Evolutionary conservation across 2,888 invertebrate species (phyloP), one percentile per base, ranked within the genome.

Genomic region (Xestia c-nigrum): DNA sequence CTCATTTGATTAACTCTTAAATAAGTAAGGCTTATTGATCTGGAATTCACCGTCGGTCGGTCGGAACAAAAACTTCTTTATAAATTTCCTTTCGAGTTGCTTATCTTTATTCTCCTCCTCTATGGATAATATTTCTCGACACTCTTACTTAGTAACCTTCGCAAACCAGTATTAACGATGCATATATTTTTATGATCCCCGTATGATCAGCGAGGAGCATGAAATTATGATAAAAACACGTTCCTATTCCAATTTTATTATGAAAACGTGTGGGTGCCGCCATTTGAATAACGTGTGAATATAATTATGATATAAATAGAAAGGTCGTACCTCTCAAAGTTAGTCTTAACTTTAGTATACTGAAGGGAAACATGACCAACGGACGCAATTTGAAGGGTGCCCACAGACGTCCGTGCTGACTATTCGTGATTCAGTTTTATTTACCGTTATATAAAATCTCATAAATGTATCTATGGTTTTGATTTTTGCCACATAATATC

Each of bases 141-240:
- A 59, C 31, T 16, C 59, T 31, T 31, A 59, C 16, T 19, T 19
- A 19, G 19, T 59, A 61, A 38, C 10, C 19, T 64, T 31, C 50
- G 5, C 24, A 57, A 55, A 50, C 72, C 57, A 24, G 16, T 65
- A 46, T 38, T 57, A 80, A 50, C 64, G 38, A 80, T 57, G 55
- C 43, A 24, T 65, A 65, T 57, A 72, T 65, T 57, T 80, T 72
- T 80, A 72, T 78, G 64, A 46, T 52, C 50, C 47, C 43, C 47
- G 21, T 50, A 24, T 55, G 52, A 55, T 55, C 69, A 63, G 78
- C 52, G 38, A 19, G 7, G 24, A 38, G 24, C 19, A 55, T 64
- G 38, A 79, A 79, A 64, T 57, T 55, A 79, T 64, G n/a, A 55
- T 52, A 78, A 21, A 46, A 80, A 66, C 80, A 80, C 61, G 73